Conservation (phyloP, 2,888 invertebrate genomes). For the Petrolisthes cinctipes region DNA sequence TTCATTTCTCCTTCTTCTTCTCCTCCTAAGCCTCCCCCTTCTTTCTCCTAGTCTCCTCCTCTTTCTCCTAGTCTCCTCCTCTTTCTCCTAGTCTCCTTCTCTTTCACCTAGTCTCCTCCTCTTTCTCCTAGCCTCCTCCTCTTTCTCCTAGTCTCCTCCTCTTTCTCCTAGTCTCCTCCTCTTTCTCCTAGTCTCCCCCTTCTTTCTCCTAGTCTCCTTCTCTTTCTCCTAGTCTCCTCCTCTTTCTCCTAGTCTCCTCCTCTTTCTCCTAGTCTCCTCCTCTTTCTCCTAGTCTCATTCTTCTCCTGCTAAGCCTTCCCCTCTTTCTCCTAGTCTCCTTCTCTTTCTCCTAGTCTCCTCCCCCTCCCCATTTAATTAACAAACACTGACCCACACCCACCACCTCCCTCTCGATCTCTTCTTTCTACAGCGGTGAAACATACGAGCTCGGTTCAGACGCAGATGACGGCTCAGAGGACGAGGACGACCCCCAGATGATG, state of each 20-base stretch:
- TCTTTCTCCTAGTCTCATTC: neutral
- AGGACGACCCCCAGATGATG: constrained; percentile 90
- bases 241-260: neutral
- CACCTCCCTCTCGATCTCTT: neutral
- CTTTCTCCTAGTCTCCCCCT: too few species aligned
- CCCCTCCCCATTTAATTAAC: neutral
- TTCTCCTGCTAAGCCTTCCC: neutral
- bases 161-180: too few species aligned
- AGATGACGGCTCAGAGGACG: constrained; percentile 91
- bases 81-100: neutral
- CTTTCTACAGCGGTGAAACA: constrained; percentile 32
- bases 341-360: too few species aligned
- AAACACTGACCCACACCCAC: neutral
- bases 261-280: neutral
- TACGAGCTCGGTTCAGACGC: constrained; percentile 69
- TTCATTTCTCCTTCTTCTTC: too few species aligned
- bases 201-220: neutral
- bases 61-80: neutral
- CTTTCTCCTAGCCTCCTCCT: too few species aligned
- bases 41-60: neutral
- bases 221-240: neutral
- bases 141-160: too few species aligned
- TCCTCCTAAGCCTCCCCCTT: too few species aligned
- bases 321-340: neutral
- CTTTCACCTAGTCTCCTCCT: too few species aligned